phyloP scores from a whole-genome alignment of 2,113 vertebrate species.

The Prietella phreatophila region DNA sequence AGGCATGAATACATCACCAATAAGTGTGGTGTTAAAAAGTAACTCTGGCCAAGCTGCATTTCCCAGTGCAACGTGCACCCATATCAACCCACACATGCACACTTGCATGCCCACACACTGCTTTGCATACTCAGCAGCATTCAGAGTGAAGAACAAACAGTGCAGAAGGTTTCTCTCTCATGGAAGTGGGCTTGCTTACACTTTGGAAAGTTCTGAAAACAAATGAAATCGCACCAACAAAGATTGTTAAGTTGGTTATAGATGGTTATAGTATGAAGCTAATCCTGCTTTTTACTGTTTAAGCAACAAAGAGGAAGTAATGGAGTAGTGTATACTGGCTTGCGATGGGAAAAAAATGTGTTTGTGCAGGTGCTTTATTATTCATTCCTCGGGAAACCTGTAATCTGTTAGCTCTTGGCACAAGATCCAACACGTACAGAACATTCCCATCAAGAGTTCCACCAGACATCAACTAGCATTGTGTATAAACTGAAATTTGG shows the following conservation, averaged over 20 bases:
- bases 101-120: slow-evolving; percentile 29
- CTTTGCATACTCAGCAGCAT: slow-evolving; percentile 62
- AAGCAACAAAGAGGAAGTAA: background rate
- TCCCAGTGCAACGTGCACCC: background rate
- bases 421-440: slow-evolving; percentile 26
- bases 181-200: slow-evolving; percentile 42
- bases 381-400: slow-evolving; percentile 28
- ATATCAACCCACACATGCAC: slow-evolving; percentile 9
- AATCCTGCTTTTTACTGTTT: background rate
- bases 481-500: background rate
- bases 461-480: slow-evolving; percentile 35
- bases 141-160: slow-evolving; percentile 48
- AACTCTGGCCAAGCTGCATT: slow-evolving; percentile 26
- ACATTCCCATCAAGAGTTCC: slow-evolving; percentile 35
- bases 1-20: slow-evolving; percentile 9
- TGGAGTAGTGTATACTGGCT: background rate
- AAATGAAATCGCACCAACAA: background rate
- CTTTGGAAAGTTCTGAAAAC: slow-evolving; percentile 20
- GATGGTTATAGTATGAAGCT: background rate
- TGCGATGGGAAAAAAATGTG: background rate
- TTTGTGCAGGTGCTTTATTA: slow-evolving; percentile 26
- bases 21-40: slow-evolving; percentile 9
- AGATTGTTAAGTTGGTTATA: background rate
- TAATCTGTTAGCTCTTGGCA: slow-evolving; percentile 50
- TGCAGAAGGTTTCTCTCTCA: slow-evolving; percentile 53